Evolutionary conservation across 2,113 vertebrate genomes (phyloP).

Genomic region (Prinia subflava): DNA sequence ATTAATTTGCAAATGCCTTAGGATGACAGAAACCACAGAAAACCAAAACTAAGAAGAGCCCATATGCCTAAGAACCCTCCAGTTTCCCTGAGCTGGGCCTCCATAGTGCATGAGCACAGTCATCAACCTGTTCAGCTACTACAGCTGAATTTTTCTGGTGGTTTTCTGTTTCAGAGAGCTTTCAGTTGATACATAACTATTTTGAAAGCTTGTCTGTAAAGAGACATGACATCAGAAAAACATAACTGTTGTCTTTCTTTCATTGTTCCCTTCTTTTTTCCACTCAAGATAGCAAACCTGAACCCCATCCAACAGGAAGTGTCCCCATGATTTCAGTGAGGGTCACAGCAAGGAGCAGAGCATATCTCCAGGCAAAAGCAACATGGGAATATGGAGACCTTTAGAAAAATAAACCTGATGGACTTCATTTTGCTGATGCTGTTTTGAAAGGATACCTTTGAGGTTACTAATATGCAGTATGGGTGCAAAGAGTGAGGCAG

Average conservation of each 20-base stretch:
- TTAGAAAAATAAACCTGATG: neutral
- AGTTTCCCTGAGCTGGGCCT: neutral
- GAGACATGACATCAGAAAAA: neutral
- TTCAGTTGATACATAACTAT: neutral
- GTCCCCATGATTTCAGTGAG: neutral
- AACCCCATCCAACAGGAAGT: neutral
- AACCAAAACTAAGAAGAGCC: neutral
- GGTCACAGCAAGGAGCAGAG: neutral
- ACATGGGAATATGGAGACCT: neutral
- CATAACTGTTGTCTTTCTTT: neutral
- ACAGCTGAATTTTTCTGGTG: neutral
- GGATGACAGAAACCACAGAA: neutral
- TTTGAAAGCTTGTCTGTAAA: neutral
- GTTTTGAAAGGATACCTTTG: neutral
- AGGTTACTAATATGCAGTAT: accelerated
- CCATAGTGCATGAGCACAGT: accelerated
- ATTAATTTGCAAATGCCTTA: neutral
- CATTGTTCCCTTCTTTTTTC: neutral
- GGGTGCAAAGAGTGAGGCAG: neutral
- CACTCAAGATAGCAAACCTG: neutral
- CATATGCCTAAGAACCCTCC: neutral
- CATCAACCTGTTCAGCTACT: neutral
- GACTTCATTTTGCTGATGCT: neutral
- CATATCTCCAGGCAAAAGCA: neutral
- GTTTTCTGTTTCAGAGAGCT: neutral